phyloP scores from a whole-genome alignment of 2,113 vertebrate species.

The Suricata suricatta region DNA sequence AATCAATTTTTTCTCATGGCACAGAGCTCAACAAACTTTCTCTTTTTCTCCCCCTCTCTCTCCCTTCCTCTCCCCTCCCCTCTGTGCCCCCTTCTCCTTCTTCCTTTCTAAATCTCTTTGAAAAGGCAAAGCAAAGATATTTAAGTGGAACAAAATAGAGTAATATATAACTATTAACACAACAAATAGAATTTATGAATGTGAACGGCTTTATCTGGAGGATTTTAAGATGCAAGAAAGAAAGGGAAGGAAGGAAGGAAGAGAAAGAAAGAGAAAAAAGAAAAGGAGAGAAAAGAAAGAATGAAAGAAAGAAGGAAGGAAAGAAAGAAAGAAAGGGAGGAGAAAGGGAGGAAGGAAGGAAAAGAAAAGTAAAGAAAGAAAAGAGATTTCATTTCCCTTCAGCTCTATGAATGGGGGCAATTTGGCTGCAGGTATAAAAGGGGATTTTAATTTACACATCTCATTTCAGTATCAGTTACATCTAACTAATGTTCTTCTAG shows the following conservation, averaged over 20 bases:
- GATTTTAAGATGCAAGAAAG: background rate
- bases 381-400: background rate
- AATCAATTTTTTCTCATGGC: background rate
- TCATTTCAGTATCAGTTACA: background rate
- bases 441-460: background rate
- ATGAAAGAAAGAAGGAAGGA: too few relatives aligned
- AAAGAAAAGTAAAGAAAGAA: too few relatives aligned
- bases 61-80: background rate
- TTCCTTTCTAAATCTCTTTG: background rate
- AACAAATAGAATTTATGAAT: background rate
- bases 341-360: background rate
- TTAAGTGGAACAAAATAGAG: constrained; percentile 33
- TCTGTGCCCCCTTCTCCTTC: background rate
- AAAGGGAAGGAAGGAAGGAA: background rate
- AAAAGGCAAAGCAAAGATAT: constrained; percentile 44
- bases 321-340: too few relatives aligned
- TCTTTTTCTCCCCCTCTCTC: background rate
- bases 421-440: background rate
- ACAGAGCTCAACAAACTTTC: background rate
- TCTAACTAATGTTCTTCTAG: background rate
- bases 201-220: background rate
- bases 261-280: background rate
- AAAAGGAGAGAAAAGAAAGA: too few relatives aligned
- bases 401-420: background rate
- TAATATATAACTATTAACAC: background rate